Evolutionary conservation across 2,888 invertebrate species (phyloP), one percentile per base, ranked within the genome.

Genomic region (Andricus curvator): DNA sequence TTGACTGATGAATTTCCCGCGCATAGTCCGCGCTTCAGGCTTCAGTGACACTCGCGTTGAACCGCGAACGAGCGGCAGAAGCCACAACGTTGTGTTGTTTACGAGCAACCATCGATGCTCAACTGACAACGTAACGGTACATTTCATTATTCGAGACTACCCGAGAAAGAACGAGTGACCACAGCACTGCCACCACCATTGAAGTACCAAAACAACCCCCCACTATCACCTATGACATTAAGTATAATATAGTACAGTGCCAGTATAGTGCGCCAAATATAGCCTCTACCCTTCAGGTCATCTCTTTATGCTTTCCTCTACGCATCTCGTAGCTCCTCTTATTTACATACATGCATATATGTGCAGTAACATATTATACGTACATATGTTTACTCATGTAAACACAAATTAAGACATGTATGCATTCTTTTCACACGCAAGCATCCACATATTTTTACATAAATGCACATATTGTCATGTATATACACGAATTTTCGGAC

Each of bases 101-200:
- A 68, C 78, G 78, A 79, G 78, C 66, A 80, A 78, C 62, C 68
- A 78, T 78, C 79, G 80, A 67, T 51, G 80, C 41, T 80, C 67
- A 83, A 84, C 85, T 82, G 82, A 29, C 84, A 82, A 79, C 67
- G 64, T 65, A 62, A 82, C 80, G 79, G 67, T 60, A 82, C 85
- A 81, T 85, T 82, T 82, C 83, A 85, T 86, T 85, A 85, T 82
- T 70, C 80, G 78, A 77, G 48, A 60, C 80, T 33, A 70, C 64
- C 64, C 77, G 17, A 62, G 37, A 68, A 66, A 68, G 44, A 64
- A 78, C 65, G 66, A 77, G 77, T 33, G 56, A 65, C 66, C 51
- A 48, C 60, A 44, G 37, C 64, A 60, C 37, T 64, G 37, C 37
- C 33, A 51, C 37, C 62, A 62, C 62, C 25, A 77, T 20, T 56